Evolutionary conservation across 2,888 invertebrate species (phyloP), one percentile per base, ranked within the genome.

Genomic region (Drosophila picticornis): DNA sequence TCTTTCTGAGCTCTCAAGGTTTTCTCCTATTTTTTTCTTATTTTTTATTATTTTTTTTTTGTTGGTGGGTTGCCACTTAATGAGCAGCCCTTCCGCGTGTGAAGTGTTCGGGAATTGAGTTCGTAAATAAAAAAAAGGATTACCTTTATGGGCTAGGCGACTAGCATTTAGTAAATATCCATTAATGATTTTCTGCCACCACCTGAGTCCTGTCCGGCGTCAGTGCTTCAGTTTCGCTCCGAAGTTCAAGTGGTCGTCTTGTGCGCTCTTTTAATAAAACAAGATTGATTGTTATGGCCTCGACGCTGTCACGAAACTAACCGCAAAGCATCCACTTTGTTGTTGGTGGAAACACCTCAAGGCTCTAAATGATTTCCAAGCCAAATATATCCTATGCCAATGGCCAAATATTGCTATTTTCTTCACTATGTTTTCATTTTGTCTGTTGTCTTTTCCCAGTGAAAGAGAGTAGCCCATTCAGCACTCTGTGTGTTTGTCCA

Each of bases 121-220:
- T 74, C 59, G 74, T 84, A 83, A 87, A 86, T 88, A 82, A 80
- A 78, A 87, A 87, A 88, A 87, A 83, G 86, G 87, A 88, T 78
- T 78, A 80, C 67, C 68, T 80, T 68, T 68, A 68, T 62, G 72
- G 65, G 46, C 57, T 50, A 27, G n/a, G 34, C 65, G 46, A 46
- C 55, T 70, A 62, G 52, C 46, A 34, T 38, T 56, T 63, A 66
- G 78, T 69, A 67, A 80, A 80, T 77, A 68, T 65, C 67, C 68
- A 80, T 87, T 89, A 85, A 77, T 81, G 81, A 75, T 81, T 81
- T 77, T 64, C 38, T 61, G 48, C 27, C 63, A 46, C 25, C 75
- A 84, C 77, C 81, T 83, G 79, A 65, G 68, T 58, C 38, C 40
- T 36, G 27, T n/a, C 29, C 32, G 11, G 25, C 43, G 22, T 57